Percentiles rank a stretch among this genome's conserved stretches.
Evolutionary conservation across 92 coral and sea anemone genomes (phyloP).

Genomic region (Phenganax subtilis): DNA sequence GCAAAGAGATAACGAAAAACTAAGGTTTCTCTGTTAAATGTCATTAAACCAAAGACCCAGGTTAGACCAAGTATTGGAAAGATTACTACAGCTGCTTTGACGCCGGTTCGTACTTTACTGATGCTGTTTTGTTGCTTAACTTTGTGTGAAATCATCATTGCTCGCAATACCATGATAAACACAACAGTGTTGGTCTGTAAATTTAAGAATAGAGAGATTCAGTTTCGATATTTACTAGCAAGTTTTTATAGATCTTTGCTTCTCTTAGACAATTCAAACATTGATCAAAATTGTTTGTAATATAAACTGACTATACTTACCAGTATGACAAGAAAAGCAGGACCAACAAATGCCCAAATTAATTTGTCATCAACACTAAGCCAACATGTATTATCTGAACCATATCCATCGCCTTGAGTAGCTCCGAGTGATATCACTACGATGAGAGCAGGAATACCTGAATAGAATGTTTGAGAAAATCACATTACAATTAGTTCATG

Average conservation of each 20-base stretch:
- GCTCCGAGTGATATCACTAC: constrained; percentile 62
- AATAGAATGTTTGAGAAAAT: not conserved
- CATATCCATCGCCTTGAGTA: constrained; percentile 71
- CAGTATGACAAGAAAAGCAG: constrained; percentile 71
- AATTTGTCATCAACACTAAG: constrained; percentile 55
- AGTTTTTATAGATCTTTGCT: not conserved
- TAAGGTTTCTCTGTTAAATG: constrained; percentile 66
- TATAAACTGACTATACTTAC: constrained; percentile 42
- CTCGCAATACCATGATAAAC: constrained; percentile 69
- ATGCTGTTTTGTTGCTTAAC: constrained; percentile 66
- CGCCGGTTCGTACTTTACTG: constrained; percentile 72
- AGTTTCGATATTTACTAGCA: not conserved
- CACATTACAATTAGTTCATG: not conserved
- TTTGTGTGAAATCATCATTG: constrained; percentile 80
- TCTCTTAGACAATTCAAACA: not conserved
- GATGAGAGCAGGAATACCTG: constrained; percentile 57
- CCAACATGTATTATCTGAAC: constrained; percentile 65
- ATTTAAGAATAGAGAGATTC: not conserved
- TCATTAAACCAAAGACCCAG: constrained; percentile 87
- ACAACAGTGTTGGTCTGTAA: constrained; percentile 70
- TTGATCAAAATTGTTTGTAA: not conserved
- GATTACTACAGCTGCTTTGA: constrained; percentile 84
- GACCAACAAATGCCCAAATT: constrained; percentile 89
- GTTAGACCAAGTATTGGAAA: constrained; percentile 89
- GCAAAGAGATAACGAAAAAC: constrained; percentile 77